These are phyloP conservation scores for Ondatra zibethicus DNA, from an alignment of 2,113 vertebrate genomes.

Conservation along the genomic window DNA sequence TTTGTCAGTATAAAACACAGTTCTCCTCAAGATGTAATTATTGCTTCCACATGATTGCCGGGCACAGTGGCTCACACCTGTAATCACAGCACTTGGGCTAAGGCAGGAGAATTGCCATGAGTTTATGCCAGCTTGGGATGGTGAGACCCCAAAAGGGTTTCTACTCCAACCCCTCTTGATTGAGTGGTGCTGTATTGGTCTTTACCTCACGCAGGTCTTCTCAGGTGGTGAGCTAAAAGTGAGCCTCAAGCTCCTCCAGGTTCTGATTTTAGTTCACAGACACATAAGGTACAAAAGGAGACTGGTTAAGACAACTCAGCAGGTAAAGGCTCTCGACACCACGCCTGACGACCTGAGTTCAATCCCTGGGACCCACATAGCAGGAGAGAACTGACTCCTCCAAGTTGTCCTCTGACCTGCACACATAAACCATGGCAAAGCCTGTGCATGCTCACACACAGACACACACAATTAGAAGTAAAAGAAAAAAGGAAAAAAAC, in stretches of 20 bases:
- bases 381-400: neutral
- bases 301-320: neutral
- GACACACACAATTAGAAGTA: neutral
- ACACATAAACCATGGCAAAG: neutral
- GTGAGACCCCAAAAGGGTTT: neutral
- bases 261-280: slow-evolving; percentile 36
- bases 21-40: neutral
- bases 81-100: neutral
- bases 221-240: slow-evolving; percentile 9
- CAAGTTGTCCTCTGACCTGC: neutral
- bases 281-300: slow-evolving; percentile 32
- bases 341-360: too few species aligned
- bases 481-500: too few species aligned
- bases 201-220: neutral
- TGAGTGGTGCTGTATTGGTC: neutral
- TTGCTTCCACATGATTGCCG: neutral
- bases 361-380: neutral
- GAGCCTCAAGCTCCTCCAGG: neutral
- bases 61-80: neutral
- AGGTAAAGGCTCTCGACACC: neutral
- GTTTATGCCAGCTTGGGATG: neutral
- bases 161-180: neutral
- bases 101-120: neutral
- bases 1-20: neutral
- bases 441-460: too few species aligned